Evolutionary conservation across 2,888 invertebrate species (phyloP), one percentile per base, ranked within the genome.

Genomic region (Erebia epiphron): DNA sequence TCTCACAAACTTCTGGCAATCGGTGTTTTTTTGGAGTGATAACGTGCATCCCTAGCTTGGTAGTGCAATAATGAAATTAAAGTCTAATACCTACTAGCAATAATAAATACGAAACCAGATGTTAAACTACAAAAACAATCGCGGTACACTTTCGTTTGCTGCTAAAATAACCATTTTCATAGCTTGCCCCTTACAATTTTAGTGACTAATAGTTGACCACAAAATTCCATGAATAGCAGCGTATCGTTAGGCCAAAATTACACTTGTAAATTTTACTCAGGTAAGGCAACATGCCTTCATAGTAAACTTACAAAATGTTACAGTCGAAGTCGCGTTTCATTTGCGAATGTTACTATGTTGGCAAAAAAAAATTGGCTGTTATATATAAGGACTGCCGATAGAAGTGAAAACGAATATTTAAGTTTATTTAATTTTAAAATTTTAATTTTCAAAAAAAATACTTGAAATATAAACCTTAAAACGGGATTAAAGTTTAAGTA

Each of bases 1-100:
- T 5, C 46, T 61, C n/a, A 60, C n/a, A 18, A 18, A 11, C 18
- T 13, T 62, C 21, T 62, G 62, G 46, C 62, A 62, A 62, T 62
- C 11, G 14, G 49, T 62, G 49, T 21, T 62, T 21, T n/a, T 21
- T 26, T 1, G 1, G 54, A 16, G 54, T 10, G 18, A 10, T 61
- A 21, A 62, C 14, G 18, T 62, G 49, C 62, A 49, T 62, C 14
- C 26, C 49, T 49, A 62, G 5, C 9, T 26, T 49, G 49, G 49
- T 7, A 49, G 62, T 49, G 43, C 49, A 49, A 49, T 49, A 62
- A 54, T 9, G 10, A 49, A 49, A 46, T 49, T 8, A 21, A 2
- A 62, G 21, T 0, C 14, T 7, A 2, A 13, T 41, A 10, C 58
- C 7, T n/a, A 60, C n/a, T 60, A 21, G 21, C 62, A 49, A 62